A percentile compares a stretch with the other conserved stretches of the same genome.
phyloP scores from a whole-genome alignment of 2,888 invertebrate genomes.

The Mystacides longicornis region DNA sequence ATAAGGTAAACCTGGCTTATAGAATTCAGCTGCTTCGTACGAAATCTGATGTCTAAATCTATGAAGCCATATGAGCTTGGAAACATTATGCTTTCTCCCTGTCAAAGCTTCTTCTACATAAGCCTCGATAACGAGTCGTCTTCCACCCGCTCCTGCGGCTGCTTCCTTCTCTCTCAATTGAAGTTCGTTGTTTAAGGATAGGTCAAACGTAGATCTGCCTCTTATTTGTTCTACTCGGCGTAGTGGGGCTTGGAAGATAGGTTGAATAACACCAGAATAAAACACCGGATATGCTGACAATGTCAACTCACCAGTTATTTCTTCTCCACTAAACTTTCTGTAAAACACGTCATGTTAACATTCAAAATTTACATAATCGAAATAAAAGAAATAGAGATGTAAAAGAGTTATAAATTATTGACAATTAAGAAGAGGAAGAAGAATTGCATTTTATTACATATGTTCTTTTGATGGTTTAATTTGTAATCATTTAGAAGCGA shows the following conservation, averaged over 20 bases:
- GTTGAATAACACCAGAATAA: conserved; percentile 71
- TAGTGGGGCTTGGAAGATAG: conserved; percentile 63
- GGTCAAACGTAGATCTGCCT: conserved; percentile 61
- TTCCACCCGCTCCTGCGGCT: conserved; percentile 55
- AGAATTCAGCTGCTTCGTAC: conserved; percentile 75
- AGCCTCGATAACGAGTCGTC: conserved; percentile 78
- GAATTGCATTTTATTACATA: no score
- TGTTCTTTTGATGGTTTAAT: no score
- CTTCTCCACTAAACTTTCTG: conserved; percentile 79
- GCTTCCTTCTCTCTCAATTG: conserved; percentile 59
- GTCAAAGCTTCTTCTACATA: conserved; percentile 87
- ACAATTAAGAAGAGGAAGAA: no score
- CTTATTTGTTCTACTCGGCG: conserved; percentile 64
- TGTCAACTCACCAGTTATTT: conserved; percentile 79
- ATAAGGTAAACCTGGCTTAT: conserved; percentile 82
- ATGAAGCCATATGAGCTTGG: conserved; percentile 66
- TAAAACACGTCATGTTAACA: not conserved
- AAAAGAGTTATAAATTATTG: no score
- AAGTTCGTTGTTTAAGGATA: conserved; percentile 67
- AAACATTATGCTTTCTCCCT: conserved; percentile 72
- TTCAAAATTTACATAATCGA: not conserved
- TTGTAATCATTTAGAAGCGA: no score
- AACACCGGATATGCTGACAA: conserved; percentile 78
- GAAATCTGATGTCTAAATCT: conserved; percentile 70
- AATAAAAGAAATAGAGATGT: no score